phyloP scores from a whole-genome alignment of 2,888 invertebrate species.

The Lasius fuliginosus region DNA sequence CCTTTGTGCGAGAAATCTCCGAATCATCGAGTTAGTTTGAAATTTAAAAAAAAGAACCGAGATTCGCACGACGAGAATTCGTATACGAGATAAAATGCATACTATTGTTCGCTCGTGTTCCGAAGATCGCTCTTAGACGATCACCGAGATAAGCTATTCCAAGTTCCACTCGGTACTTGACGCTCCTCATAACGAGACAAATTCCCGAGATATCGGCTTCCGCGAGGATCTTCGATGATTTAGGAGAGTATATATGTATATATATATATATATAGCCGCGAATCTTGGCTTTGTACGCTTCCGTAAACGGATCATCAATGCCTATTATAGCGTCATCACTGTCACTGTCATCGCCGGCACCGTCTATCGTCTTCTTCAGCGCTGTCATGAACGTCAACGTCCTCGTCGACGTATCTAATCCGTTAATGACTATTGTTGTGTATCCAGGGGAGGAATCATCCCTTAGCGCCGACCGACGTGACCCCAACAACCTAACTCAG shows the following conservation, averaged over 20 bases:
- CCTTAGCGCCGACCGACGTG: constrained; percentile 72
- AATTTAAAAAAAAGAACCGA: not conserved
- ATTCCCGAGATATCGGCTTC: constrained; percentile 12
- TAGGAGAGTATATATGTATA: not conserved
- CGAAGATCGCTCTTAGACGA: not conserved
- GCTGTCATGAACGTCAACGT: constrained; percentile 58
- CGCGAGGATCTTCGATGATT: not conserved
- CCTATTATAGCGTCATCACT: constrained; percentile 43
- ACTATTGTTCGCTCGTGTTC: not conserved
- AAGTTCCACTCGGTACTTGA: not conserved
- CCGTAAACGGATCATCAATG: constrained; percentile 38
- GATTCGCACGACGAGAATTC: not conserved
- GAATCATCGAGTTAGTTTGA: not conserved
- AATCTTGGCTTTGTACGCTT: constrained; percentile 19
- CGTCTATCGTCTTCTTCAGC: constrained; percentile 65
- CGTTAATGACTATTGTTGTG: constrained; percentile 85
- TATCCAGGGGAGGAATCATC: constrained; percentile 80
- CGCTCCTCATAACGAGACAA: not conserved
- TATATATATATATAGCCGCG: not conserved
- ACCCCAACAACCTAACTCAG: constrained; percentile 75
- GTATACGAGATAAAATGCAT: not conserved
- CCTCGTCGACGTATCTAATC: constrained; percentile 75
- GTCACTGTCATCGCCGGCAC: constrained; percentile 53
- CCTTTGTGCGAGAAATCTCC: not conserved
- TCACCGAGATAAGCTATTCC: not conserved